Conservation (phyloP, 2,888 invertebrate genomes). For the Hemaris fuciformis region DNA sequence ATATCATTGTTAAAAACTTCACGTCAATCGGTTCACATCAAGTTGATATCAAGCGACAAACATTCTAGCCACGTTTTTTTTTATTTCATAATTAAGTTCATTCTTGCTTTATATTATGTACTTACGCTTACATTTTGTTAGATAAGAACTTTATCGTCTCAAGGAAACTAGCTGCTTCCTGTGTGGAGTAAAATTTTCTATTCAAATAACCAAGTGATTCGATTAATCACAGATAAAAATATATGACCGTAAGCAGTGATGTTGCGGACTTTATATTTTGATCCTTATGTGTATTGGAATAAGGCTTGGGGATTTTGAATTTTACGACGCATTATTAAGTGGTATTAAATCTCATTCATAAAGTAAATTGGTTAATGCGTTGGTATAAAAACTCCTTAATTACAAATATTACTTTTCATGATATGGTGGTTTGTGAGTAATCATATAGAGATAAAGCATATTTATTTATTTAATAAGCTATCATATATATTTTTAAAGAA, state of each 20-base stretch:
- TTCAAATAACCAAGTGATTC: slow-evolving; percentile 26
- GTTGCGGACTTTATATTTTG: neutral
- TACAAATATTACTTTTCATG: neutral
- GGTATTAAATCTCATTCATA: slow-evolving; percentile 8
- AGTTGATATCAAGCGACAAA: slow-evolving; percentile 1
- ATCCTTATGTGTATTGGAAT: neutral
- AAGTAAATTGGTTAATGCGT: slow-evolving; percentile 1
- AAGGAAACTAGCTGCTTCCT: slow-evolving; percentile 21
- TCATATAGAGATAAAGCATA: neutral
- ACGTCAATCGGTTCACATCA: slow-evolving; percentile 1
- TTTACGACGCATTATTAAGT: neutral
- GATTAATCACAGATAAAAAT: slow-evolving; percentile 24
- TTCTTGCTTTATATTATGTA: slow-evolving; percentile 4
- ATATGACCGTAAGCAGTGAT: neutral
- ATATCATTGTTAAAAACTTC: slow-evolving; percentile 5
- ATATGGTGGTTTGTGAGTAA: neutral
- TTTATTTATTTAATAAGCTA: neutral
- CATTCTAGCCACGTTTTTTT: neutral
- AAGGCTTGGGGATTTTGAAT: neutral
- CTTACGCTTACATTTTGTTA: slow-evolving; percentile 8
- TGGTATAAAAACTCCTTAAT: neutral
- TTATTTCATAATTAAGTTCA: slow-evolving; percentile 9
- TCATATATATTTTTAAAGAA: neutral
- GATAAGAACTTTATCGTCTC: slow-evolving; percentile 18
- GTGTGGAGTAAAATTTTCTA: slow-evolving; percentile 11